phyloP scores from a whole-genome alignment of 2,113 vertebrate genomes.

The Hyperopisus bebe region DNA sequence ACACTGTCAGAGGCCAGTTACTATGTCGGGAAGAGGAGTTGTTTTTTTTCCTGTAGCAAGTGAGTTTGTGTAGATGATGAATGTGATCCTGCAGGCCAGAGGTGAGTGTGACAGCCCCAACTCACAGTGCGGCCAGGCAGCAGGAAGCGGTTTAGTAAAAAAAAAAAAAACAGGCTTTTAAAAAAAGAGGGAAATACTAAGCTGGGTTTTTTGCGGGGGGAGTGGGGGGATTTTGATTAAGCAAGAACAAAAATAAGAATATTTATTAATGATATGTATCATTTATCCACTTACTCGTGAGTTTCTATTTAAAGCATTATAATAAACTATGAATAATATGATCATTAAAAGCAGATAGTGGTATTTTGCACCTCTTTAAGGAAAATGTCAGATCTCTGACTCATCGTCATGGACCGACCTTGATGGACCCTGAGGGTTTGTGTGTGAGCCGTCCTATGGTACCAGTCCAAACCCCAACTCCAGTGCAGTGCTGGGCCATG shows the following conservation, averaged over 20 bases:
- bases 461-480: not conserved
- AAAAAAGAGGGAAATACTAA: not conserved
- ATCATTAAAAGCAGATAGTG: not conserved
- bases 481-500: not conserved
- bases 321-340: not conserved
- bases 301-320: not conserved
- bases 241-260: not conserved
- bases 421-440: not conserved
- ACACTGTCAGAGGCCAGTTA: not conserved
- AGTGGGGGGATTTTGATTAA: not conserved
- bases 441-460: not conserved
- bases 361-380: not conserved
- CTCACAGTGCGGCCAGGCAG: not conserved
- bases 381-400: not conserved
- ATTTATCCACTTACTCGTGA: not conserved
- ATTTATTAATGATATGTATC: not conserved
- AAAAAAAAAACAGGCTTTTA: not conserved
- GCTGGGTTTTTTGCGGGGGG: not conserved
- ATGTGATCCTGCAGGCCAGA: not conserved
- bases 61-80: not conserved
- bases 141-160: not conserved
- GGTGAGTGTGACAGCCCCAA: too few relatives aligned
- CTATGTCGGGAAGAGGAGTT: not conserved
- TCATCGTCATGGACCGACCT: not conserved
- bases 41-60: not conserved